These are phyloP conservation scores for Neuroscelio doddi DNA, from an alignment of 2,888 invertebrate species.

Conservation along the genomic window DNA sequence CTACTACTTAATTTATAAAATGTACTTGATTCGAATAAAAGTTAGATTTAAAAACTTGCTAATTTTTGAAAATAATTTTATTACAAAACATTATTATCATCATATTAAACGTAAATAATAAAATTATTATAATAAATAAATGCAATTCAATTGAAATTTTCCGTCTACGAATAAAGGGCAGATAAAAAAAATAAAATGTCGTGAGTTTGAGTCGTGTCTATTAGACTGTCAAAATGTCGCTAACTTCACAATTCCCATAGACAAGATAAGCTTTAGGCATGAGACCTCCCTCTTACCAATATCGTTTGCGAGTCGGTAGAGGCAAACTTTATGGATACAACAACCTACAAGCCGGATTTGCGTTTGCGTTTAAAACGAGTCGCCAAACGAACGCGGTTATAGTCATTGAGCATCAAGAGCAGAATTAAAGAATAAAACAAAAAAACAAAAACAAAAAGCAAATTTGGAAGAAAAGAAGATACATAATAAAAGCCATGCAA, in stretches of 20 bases:
- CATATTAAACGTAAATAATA: too few relatives aligned
- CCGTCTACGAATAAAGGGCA: too few relatives aligned
- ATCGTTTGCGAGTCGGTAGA: conserved; percentile 30
- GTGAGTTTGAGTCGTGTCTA: background rate
- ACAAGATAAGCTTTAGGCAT: conserved; percentile 10
- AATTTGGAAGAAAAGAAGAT: background rate
- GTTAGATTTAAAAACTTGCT: too few relatives aligned
- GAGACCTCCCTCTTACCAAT: conserved; percentile 25
- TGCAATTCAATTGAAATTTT: too few relatives aligned
- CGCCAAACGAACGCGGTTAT: conserved; percentile 35
- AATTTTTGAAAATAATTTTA: too few relatives aligned
- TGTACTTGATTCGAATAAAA: too few relatives aligned
- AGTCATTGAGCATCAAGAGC: conserved; percentile 23
- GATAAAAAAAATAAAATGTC: too few relatives aligned
- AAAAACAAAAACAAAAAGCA: background rate
- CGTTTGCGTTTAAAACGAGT: conserved; percentile 47
- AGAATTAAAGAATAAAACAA: background rate
- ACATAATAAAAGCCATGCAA: background rate
- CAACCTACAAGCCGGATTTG: conserved; percentile 32
- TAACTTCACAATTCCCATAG: background rate
- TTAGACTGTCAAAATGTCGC: conserved; percentile 39
- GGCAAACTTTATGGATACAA: conserved; percentile 36
- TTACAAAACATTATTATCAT: too few relatives aligned
- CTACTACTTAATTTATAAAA: too few relatives aligned
- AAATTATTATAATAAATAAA: too few relatives aligned